Conservation (phyloP, 2,888 invertebrate species). For the Hydrotaea diabolus region DNA sequence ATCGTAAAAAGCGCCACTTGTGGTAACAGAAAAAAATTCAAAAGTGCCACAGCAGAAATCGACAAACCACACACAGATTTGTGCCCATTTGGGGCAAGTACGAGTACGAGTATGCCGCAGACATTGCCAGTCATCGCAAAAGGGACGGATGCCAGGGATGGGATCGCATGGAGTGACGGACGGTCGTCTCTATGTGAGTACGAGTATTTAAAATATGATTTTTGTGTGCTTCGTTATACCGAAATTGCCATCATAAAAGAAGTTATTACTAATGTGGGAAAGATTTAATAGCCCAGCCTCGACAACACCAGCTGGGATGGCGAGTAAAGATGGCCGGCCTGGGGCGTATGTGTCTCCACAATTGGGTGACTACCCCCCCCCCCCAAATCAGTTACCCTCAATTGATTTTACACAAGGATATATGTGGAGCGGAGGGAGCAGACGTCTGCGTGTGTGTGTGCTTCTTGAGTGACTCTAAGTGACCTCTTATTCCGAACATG, state of each 20-base stretch:
- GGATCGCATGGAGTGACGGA: neutral
- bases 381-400: neutral
- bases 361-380: slow-evolving; percentile 21
- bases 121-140: slow-evolving; percentile 11
- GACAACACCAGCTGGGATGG: neutral
- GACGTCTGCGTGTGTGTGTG: too few relatives aligned
- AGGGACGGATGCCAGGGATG: neutral
- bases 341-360: slow-evolving; percentile 3
- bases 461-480: slow-evolving; percentile 42
- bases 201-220: slow-evolving; percentile 43
- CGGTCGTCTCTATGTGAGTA: neutral
- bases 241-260: slow-evolving; percentile 61
- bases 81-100: neutral
- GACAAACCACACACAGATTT: neutral
- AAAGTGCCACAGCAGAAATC: slow-evolving; percentile 9
- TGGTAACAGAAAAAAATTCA: slow-evolving; percentile 37
- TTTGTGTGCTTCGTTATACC: neutral
- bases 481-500: slow-evolving; percentile 26
- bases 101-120: neutral
- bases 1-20: slow-evolving; percentile 48
- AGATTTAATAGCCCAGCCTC: slow-evolving; percentile 1
- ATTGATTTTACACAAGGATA: neutral
- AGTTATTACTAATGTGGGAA: slow-evolving; percentile 47
- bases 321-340: neutral
- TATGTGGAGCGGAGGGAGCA: neutral